Conservation (phyloP, 2,113 vertebrate species). For the Otis tarda region DNA sequence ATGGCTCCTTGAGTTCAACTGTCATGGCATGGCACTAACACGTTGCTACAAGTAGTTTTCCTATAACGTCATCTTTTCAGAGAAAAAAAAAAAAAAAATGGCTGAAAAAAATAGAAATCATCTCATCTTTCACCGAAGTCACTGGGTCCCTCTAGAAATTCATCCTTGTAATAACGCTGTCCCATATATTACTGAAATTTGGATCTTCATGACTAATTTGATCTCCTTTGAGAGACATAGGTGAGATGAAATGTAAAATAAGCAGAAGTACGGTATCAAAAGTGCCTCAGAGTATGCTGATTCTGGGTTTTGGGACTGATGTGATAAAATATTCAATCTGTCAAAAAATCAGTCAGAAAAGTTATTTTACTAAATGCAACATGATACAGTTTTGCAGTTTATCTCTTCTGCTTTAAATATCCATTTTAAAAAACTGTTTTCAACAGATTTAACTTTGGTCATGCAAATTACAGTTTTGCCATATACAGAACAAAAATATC, state of each 20-base stretch:
- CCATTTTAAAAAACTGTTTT: background rate
- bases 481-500: background rate
- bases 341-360: background rate
- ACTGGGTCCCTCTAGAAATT: background rate
- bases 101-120: background rate
- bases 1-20: background rate
- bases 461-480: background rate
- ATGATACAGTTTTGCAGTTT: background rate
- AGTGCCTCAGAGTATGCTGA: background rate
- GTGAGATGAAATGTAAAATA: background rate
- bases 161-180: background rate
- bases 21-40: background rate
- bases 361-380: background rate
- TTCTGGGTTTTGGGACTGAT: background rate
- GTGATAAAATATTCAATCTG: conserved; percentile 3
- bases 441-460: background rate
- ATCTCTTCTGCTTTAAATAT: background rate
- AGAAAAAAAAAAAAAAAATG: background rate
- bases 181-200: background rate
- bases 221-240: background rate
- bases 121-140: background rate
- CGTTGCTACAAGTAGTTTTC: background rate
- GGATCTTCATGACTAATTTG: background rate
- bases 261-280: background rate
- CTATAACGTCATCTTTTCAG: background rate